Base-by-base conservation (phyloP, 2,888 invertebrate species). In the Epinotia nisella region DNA sequence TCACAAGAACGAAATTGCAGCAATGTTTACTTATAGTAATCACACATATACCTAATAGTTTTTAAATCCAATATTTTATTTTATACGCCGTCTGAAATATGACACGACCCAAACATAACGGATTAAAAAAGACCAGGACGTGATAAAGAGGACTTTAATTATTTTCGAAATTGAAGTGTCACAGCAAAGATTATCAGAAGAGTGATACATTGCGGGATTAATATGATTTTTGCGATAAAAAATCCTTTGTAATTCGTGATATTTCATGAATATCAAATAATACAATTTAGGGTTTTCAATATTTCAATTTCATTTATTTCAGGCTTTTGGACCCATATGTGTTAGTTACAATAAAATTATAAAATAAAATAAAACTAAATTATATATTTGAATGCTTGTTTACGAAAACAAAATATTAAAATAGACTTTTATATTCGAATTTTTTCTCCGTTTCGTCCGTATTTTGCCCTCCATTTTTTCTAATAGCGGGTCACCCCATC, bases 131-230 rank as follows among this genome's bases (percentile, higher is more conserved):
- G 21, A 56, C 11, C 39, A 49, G n/a, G 3, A 49, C 3, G 21
- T 24, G 19, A 51, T 17, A 67, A 21, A 49, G 41, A 21, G 5
- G n/a, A 24, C 4, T 53, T 53, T 17, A 41, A 56, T 70, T 35
- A 45, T 62, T 45, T 70, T 21, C n/a, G 29, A 62, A 62, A 70
- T 62, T 62, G 70, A 62, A 62, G 19, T 62, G 70, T 70, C 70
- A 3, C 53, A 10, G 35, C 35, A 39, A 29, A 17, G 19, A 62
- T 70, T 56, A 62, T 61, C 64, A 13, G 29, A 49, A 17, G 3
- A 17, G 49, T 61, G 60, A 61, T 45, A 15, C 45, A 61, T 61
- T 45, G 41, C 4, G 24, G 5, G n/a, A 58, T n/a, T 67, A 17
- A 56, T 58, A 7, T 58, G 29, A 45, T 67, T 17, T 58, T 56